Conservation (phyloP, 2,797 vertebrate genomes). For the Sebastes melanostomus region DNA sequence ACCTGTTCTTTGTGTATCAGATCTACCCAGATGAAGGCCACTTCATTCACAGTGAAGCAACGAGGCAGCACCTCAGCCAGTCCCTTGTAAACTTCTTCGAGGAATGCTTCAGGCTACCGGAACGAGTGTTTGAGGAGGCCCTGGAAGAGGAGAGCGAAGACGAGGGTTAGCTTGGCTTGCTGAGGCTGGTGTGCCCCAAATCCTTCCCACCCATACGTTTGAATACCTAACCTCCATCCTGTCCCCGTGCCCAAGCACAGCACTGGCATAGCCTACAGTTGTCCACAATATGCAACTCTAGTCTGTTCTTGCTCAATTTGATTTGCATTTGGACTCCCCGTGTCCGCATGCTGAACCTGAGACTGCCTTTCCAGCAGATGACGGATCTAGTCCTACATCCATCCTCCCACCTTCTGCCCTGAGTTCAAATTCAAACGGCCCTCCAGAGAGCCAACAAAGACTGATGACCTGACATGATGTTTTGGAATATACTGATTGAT, state of each 20-base stretch:
- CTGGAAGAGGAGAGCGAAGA: conserved; percentile 90
- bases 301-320: conserved; percentile 35
- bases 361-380: conserved; percentile 57
- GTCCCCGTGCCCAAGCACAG: conserved; percentile 61
- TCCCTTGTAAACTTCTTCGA: conserved; percentile 94
- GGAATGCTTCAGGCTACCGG: conserved; percentile 93
- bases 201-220: conserved; percentile 41
- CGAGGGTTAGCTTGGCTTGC: conserved; percentile 83
- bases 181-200: neutral
- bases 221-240: conserved; percentile 14
- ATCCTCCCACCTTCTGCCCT: conserved; percentile 6
- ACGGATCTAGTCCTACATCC: conserved; percentile 5
- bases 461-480: conserved; percentile 29
- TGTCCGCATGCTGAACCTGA: conserved; percentile 43
- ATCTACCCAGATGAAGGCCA: conserved; percentile 98
- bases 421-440: conserved; percentile 18
- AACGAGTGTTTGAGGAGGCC: conserved; percentile 82
- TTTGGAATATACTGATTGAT: conserved; percentile 43
- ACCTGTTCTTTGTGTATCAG: conserved; percentile 70
- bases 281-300: conserved; percentile 68
- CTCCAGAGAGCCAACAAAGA: conserved; percentile 21
- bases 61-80: conserved; percentile 91
- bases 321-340: conserved; percentile 37
- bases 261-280: conserved; percentile 39
- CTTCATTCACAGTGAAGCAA: conserved; percentile 85